Base-by-base conservation (phyloP, 2,888 invertebrate genomes). In the Eilema griseolum region DNA sequence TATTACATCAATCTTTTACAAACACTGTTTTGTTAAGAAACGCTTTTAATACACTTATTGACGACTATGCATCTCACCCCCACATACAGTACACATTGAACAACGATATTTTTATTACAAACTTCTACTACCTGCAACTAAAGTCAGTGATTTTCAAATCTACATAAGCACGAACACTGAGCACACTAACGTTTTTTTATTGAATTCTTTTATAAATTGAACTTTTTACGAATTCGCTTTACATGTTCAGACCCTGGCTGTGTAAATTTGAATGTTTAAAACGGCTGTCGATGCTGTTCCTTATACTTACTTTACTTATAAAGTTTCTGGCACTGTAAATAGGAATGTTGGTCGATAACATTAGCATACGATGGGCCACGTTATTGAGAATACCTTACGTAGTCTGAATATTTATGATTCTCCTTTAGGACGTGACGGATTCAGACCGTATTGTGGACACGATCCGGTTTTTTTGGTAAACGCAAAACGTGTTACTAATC, bases 1-100 rank as follows among this genome's bases (percentile, higher is more conserved):
- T 69, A 66, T 72, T 72, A 70, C 71, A 77, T 75, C 68, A 37
- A 75, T 70, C 59, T 72, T 72, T 73, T 73, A 80, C 79, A 72
- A 80, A 88, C 87, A 87, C 87, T 64, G 72, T 85, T 87, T 87
- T 85, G 80, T 82, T 89, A 87, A 90, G 85, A 86, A 87, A 79
- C 72, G 83, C 82, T 86, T 91, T 76, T 83, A 81, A 92, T 88
- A 91, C 91, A 86, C 82, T 80, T 83, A 78, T 87, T 83, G 81
- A 87, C 80, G 80, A 89, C 86, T 86, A 78, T 87, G 88, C 90
- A 91, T 91, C 83, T 89, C 90, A 92, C 92, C 90, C 84, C 88
- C 89, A 93, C 91, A 89, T 92, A 91, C 93, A 93, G 91, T 92
- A 94, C 93, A 93, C 93, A 92, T 93, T 92, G 83, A 90, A 93